Evolutionary conservation across 2,797 vertebrate genomes (phyloP), one percentile per base, ranked within the genome.

Genomic region (Xenentodon cancila): DNA sequence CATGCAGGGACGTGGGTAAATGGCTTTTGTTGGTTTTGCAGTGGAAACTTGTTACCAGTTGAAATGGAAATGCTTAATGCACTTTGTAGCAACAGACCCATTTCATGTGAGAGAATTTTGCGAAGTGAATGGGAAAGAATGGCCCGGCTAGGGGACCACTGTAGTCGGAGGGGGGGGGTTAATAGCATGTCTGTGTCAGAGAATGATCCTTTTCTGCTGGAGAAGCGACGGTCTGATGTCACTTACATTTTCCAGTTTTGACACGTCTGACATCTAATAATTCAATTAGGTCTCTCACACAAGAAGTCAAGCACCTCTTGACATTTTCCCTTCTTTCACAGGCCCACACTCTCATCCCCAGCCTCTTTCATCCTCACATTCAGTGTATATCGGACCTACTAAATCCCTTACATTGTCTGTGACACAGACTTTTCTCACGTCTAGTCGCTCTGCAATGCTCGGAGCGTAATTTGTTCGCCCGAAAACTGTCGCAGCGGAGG

Each of bases 261-360:
- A 57, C 40, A 51, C 46, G 46, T 47, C 48, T 59, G 64, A 66
- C 52, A 59, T 80, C 69, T 11, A 8, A 64, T 82, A 84, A 84
- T 65, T 80, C 53, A 73, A 83, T 88, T 82, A 85, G 45, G 65
- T 18, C 43, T 66, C 63, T 73, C 57, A 25, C 75, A 56, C 30
- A 21, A 71, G 58, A 51, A 58, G 46, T 69, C 58, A 56, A 70
- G 44, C 58, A 25, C 5, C 59, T 51, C 46, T 42, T 58, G 65
- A 81, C 66, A 72, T 73, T 53, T 61, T 59, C 17, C 53, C 61
- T 53, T 71, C 60, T 48, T 42, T 59, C 54, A 58, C 42, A 57
- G 21, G 20, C 49, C 42, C 5, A 1, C 53, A 63, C 58, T 71
- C 70, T 63, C 63, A 20, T 71, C 60, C 51, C 71, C 37, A 48